A percentile compares a stretch with the other conserved stretches of the same genome.
These are phyloP conservation scores for Psephotus haematonotus DNA, from an alignment of 2,113 vertebrate species.

Conservation along the genomic window DNA sequence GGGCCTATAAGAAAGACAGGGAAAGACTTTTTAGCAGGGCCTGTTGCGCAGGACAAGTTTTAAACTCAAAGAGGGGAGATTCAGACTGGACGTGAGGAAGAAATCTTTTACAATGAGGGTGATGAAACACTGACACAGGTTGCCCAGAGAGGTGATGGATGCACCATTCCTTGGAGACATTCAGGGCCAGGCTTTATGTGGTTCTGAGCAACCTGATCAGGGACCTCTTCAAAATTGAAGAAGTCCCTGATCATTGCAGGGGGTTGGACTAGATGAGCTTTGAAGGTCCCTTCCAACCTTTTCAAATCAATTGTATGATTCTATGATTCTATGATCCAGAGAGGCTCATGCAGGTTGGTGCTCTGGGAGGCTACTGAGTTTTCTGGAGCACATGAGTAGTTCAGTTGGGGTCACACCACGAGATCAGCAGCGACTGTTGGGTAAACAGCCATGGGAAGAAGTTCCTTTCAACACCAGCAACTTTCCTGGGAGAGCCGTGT, in stretches of 20 bases:
- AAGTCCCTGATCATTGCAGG: background rate
- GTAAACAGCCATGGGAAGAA: background rate
- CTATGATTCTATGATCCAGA: background rate
- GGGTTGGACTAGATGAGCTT: background rate
- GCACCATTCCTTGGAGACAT: background rate
- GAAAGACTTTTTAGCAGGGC: background rate
- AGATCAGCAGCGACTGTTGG: no score
- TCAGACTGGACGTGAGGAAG: background rate
- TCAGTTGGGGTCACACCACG: background rate
- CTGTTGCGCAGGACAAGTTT: background rate
- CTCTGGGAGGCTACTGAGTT: background rate
- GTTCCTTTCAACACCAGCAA: background rate
- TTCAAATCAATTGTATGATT: background rate
- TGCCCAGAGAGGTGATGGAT: background rate
- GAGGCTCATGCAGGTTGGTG: no score
- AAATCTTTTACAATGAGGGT: background rate
- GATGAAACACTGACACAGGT: background rate
- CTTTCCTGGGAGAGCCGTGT: background rate
- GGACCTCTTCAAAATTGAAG: background rate
- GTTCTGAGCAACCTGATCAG: background rate
- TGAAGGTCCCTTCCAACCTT: background rate
- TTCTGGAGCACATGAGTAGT: background rate
- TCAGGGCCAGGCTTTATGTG: background rate
- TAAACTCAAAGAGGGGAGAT: background rate
- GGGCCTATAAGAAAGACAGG: background rate